Conservation (phyloP, 2,888 invertebrate genomes). For the Anthrax anthrax region DNA sequence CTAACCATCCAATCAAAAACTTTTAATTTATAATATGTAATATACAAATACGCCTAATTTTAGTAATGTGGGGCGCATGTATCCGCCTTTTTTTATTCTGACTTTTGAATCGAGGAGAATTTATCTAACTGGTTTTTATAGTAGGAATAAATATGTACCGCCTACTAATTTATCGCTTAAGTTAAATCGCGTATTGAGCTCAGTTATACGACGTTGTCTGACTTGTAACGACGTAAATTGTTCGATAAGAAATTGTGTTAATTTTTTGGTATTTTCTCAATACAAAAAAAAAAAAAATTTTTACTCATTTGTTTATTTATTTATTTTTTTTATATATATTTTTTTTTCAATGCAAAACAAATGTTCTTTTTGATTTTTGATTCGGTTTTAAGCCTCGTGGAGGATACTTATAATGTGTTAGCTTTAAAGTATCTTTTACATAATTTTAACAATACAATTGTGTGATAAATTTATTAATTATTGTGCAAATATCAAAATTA, state of each 20-base stretch:
- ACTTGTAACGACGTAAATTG: conserved; percentile 18
- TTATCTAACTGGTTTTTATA: neutral
- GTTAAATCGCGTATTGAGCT: conserved; percentile 14
- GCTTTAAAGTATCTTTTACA: no score
- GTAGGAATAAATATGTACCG: conserved; percentile 1
- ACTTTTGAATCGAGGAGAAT: neutral
- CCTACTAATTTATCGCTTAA: conserved; percentile 13
- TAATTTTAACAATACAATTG: no score
- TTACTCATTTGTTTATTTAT: no score
- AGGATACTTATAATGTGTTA: no score
- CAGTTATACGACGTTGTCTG: conserved; percentile 24
- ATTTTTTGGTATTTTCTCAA: no score
- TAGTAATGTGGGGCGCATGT: neutral
- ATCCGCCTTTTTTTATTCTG: neutral
- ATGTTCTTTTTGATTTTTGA: neutral
- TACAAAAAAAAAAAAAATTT: no score
- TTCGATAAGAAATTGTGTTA: no score
- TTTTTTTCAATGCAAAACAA: no score
- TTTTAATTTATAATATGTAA: neutral
- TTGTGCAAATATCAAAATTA: no score
- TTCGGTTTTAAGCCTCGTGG: neutral
- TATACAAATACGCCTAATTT: neutral
- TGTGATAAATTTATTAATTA: neutral
- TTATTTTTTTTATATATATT: no score
- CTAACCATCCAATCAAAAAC: no score